These are phyloP conservation scores for Carabus problematicus DNA, from an alignment of 2,888 invertebrate genomes.

Conservation along the genomic window DNA sequence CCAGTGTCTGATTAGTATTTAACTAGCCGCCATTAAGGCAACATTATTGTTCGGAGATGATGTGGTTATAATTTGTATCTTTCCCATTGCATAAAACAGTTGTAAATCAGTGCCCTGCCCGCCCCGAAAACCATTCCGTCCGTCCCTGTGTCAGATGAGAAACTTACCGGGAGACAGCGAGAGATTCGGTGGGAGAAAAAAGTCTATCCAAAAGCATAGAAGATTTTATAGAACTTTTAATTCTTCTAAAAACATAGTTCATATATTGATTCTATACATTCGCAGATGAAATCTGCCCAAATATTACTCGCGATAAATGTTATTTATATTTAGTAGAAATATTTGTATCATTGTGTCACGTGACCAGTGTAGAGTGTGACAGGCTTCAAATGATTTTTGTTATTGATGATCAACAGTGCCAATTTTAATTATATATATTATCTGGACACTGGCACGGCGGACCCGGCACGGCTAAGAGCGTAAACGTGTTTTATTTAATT, in stretches of 20 bases:
- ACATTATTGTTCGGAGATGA: constrained; percentile 10
- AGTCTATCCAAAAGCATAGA: too few species aligned
- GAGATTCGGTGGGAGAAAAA: too few species aligned
- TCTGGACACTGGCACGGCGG: background rate
- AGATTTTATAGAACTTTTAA: too few species aligned
- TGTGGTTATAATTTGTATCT: constrained; percentile 9
- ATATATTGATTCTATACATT: too few species aligned
- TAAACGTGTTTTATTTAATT: constrained; percentile 17
- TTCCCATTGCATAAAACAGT: constrained; percentile 3
- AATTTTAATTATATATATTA: constrained; percentile 10
- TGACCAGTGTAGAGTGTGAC: background rate
- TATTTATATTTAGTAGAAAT: too few species aligned
- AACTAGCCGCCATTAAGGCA: background rate
- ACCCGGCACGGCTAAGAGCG: constrained; percentile 4
- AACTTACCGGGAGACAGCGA: too few species aligned
- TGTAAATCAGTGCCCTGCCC: constrained; percentile 6
- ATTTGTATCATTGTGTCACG: too few species aligned
- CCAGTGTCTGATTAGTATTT: too few species aligned
- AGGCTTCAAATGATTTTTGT: constrained; percentile 8
- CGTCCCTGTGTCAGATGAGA: too few species aligned
- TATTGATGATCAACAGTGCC: constrained; percentile 11
- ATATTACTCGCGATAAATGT: too few species aligned
- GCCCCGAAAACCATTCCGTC: constrained; percentile 6
- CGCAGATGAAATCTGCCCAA: too few species aligned
- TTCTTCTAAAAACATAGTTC: too few species aligned